A percentile compares a stretch with the other conserved stretches of the same genome.
Evolutionary conservation across 2,888 invertebrate species (phyloP).

Genomic region (Cheilosia pagana): DNA sequence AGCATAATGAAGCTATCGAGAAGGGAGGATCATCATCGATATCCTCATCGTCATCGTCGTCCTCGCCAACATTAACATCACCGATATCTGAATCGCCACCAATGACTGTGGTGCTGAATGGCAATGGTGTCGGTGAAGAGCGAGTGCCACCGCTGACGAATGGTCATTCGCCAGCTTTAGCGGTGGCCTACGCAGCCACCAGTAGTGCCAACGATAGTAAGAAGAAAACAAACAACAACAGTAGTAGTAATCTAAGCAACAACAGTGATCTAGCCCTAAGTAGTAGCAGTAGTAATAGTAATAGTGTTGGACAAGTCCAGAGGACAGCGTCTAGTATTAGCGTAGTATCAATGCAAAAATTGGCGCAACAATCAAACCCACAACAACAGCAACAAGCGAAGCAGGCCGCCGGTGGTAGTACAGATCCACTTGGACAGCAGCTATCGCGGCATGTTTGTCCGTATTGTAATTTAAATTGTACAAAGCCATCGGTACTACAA

Average conservation of each 20-base stretch:
- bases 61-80: conserved; percentile 64
- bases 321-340: conserved; percentile 77
- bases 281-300: conserved; percentile 76
- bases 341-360: conserved; percentile 76
- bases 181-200: conserved; percentile 45
- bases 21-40: conserved; percentile 79
- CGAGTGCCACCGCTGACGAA: conserved; percentile 68
- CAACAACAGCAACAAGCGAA: conserved; percentile 59
- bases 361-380: conserved; percentile 66
- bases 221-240: conserved; percentile 76
- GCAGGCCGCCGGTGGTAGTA: conserved; percentile 37
- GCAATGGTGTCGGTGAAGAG: conserved; percentile 39
- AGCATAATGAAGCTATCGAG: conserved; percentile 73
- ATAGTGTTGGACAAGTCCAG: conserved; percentile 70
- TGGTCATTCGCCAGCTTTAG: conserved; percentile 63
- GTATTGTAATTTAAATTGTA: conserved; percentile 94
- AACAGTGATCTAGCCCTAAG: conserved; percentile 74
- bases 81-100: conserved; percentile 66
- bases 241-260: conserved; percentile 72
- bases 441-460: conserved; percentile 90
- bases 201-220: conserved; percentile 66
- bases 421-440: conserved; percentile 62
- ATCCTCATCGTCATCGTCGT: conserved; percentile 78
- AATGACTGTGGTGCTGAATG: conserved; percentile 50
- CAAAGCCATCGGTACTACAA: conserved; percentile 96